These are phyloP conservation scores for Drosophila mulleri DNA, from an alignment of 2,888 invertebrate species.

Conservation along the genomic window DNA sequence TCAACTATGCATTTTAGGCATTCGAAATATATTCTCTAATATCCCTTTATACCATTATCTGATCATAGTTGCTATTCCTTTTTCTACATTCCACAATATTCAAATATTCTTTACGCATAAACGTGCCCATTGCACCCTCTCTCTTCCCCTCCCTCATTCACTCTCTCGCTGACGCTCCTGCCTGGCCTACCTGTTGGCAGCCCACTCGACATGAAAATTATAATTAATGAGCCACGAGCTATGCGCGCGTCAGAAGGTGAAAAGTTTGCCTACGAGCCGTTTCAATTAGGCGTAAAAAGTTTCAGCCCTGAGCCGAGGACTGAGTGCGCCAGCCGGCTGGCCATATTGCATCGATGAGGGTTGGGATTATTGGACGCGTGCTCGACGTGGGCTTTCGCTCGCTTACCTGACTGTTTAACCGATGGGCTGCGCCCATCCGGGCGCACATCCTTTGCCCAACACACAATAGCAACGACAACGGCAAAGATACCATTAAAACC, in stretches of 20 bases:
- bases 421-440: slow-evolving; percentile 71
- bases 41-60: not conserved
- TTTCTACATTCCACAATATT: not conserved
- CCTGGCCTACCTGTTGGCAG: slow-evolving; percentile 65
- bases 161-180: not conserved
- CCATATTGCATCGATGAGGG: slow-evolving; percentile 53
- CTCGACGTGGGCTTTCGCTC: slow-evolving; percentile 45
- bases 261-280: slow-evolving; percentile 62
- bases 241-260: slow-evolving; percentile 69
- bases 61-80: no score
- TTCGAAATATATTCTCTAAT: not conserved
- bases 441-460: slow-evolving; percentile 73
- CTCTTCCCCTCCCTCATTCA: not conserved
- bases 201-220: slow-evolving; percentile 64
- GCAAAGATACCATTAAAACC: slow-evolving; percentile 43
- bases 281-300: slow-evolving; percentile 77
- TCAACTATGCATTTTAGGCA: no score
- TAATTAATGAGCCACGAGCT: slow-evolving; percentile 77
- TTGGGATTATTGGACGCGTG: slow-evolving; percentile 62
- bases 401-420: slow-evolving; percentile 33
- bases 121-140: slow-evolving; percentile 6
- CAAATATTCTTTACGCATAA: slow-evolving; percentile 9
- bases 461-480: slow-evolving; percentile 20
- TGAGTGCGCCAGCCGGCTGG: slow-evolving; percentile 19
- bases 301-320: slow-evolving; percentile 46